Evolutionary conservation across 2,113 vertebrate species (phyloP).

Genomic region (Xiphophorus couchianus): DNA sequence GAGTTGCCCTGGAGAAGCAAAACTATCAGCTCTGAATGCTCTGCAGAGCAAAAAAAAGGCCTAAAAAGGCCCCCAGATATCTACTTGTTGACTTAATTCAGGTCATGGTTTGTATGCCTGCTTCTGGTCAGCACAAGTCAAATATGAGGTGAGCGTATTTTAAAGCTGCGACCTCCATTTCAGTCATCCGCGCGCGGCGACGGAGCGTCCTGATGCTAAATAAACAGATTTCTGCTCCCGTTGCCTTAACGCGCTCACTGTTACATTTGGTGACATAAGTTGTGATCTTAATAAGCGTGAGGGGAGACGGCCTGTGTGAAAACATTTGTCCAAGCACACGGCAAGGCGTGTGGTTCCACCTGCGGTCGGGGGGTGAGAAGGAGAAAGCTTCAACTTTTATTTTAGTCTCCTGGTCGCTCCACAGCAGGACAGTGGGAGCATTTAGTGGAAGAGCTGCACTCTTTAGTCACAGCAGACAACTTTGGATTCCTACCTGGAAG

Average conservation of each 20-base stretch:
- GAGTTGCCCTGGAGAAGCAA: constrained; percentile 1
- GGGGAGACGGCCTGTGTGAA: constrained; percentile 62
- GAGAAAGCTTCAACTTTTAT: constrained; percentile 68
- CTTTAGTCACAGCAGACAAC: constrained; percentile 1
- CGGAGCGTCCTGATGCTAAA: constrained; percentile 51
- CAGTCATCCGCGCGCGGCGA: constrained; percentile 55
- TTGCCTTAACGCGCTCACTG: constrained; percentile 52
- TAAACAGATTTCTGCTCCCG: constrained; percentile 70
- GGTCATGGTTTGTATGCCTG: constrained; percentile 64
- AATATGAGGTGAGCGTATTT: constrained; percentile 79
- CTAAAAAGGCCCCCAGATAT: constrained; percentile 64
- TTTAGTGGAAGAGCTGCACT: constrained; percentile 53
- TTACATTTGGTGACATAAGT: constrained; percentile 63
- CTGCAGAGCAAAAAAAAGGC: constrained; percentile 31
- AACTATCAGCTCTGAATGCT: constrained; percentile 34
- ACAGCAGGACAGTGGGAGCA: constrained; percentile 64
- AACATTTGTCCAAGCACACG: constrained; percentile 74
- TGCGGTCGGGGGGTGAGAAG: constrained; percentile 30
- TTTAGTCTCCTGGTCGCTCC: constrained; percentile 62
- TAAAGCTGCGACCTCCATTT: constrained; percentile 64
- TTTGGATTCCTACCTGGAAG: constrained; percentile 36
- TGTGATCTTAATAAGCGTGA: constrained; percentile 67
- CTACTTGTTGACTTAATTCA: constrained; percentile 71
- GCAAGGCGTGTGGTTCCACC: constrained; percentile 49
- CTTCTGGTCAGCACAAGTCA: constrained; percentile 72